Evolutionary conservation across 2,113 vertebrate genomes (phyloP).

Genomic region (Sminthopsis crassicaudata): DNA sequence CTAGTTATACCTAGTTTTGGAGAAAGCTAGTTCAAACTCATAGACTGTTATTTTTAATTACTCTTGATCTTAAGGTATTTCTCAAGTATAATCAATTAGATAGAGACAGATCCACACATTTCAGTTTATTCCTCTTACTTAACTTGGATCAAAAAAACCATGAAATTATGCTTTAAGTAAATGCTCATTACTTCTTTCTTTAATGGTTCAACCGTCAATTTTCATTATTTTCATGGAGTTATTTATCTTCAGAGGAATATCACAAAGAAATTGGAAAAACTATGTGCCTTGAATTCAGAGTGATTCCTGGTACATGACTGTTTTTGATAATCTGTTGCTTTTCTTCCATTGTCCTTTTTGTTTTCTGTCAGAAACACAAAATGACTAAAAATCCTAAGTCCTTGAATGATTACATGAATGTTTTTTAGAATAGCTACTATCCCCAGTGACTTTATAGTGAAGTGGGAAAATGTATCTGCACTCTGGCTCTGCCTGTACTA

Average conservation of each 20-base stretch:
- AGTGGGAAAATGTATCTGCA: background rate
- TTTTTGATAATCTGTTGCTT: background rate
- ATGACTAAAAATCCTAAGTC: conserved; percentile 9
- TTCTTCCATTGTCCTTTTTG: conserved; percentile 26
- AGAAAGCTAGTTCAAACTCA: background rate
- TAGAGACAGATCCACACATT: conserved; percentile 10
- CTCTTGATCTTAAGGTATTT: conserved; percentile 15
- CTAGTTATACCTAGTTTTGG: background rate
- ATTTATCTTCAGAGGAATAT: conserved; percentile 31
- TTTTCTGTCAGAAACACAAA: background rate
- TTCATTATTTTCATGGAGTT: conserved; percentile 23
- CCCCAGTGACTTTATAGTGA: background rate
- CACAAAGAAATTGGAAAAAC: conserved; percentile 49
- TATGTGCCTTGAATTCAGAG: conserved; percentile 27
- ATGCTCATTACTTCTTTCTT: conserved; percentile 27
- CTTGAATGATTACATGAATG: conserved; percentile 1
- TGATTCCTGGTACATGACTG: conserved; percentile 18
- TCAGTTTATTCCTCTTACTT: conserved; percentile 3
- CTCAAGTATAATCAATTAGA: conserved; percentile 32
- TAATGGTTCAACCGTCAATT: conserved; percentile 3
- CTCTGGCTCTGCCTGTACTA: background rate
- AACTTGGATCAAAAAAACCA: background rate
- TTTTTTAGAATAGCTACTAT: background rate
- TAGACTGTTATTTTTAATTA: background rate
- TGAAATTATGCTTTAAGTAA: background rate